phyloP scores from a whole-genome alignment of 2,888 invertebrate species.

The Sarcophaga caerulescens region DNA sequence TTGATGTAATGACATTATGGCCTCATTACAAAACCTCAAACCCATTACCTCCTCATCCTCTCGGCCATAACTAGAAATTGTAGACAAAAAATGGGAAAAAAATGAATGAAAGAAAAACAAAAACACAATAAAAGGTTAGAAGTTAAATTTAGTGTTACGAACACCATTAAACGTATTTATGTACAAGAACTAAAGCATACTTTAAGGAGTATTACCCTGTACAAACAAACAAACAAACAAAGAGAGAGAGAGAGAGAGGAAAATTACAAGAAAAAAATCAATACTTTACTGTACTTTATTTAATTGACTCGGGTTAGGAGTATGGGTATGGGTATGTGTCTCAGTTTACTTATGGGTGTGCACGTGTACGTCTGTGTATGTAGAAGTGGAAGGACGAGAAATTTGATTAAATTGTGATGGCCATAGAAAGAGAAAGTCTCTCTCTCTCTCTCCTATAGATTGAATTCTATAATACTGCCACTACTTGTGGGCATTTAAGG shows the following conservation, averaged over 20 bases:
- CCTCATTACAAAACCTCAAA: constrained; percentile 98
- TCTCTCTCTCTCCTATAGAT: too few relatives aligned
- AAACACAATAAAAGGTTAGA: constrained; percentile 45
- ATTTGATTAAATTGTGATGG: constrained; percentile 31
- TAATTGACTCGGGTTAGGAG: neutral
- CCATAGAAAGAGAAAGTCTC: neutral
- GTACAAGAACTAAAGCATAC: neutral
- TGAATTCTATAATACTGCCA: too few relatives aligned
- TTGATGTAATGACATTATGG: constrained; percentile 94
- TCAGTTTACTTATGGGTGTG: neutral
- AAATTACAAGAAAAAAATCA: constrained; percentile 33
- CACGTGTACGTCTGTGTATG: neutral
- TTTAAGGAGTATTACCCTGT: neutral
- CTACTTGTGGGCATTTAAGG: too few relatives aligned
- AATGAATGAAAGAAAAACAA: constrained; percentile 24
- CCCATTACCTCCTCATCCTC: constrained; percentile 99
- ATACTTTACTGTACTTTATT: constrained; percentile 38
- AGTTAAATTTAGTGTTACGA: neutral
- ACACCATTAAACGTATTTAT: constrained; percentile 1
- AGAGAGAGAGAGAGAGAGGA: neutral
- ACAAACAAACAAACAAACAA: too few relatives aligned
- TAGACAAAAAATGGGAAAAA: neutral
- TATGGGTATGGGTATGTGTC: neutral
- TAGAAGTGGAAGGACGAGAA: neutral
- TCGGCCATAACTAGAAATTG: constrained; percentile 88